Conservation (phyloP, 1,140 invertebrate genomes). For the Magallana angulata region DNA sequence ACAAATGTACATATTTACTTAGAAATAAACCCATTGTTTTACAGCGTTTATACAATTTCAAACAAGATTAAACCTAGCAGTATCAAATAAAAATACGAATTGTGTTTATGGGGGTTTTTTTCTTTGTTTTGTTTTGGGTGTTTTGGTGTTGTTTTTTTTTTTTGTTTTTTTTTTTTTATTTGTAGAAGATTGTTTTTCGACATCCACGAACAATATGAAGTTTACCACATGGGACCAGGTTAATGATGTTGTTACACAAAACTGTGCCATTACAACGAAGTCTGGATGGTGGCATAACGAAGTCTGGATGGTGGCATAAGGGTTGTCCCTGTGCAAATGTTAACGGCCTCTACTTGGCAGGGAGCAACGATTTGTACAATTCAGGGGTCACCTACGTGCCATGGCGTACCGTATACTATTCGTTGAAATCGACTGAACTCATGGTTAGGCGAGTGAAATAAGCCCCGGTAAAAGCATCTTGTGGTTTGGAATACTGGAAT, state of each 20-base stretch:
- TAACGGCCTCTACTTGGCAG: slow-evolving; percentile 21
- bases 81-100: background rate
- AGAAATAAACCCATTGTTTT: background rate
- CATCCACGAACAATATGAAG: background rate
- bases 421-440: background rate
- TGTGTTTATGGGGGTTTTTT: no score
- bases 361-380: background rate
- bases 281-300: slow-evolving; percentile 27
- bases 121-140: no score
- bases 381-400: background rate
- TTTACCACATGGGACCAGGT: slow-evolving; percentile 41
- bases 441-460: slow-evolving; percentile 1
- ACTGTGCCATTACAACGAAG: background rate
- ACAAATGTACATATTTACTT: no score
- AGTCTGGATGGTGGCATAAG: slow-evolving; percentile 32
- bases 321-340: slow-evolving; percentile 24
- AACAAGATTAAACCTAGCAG: no score
- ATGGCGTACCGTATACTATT: background rate
- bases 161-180: background rate
- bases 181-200: background rate
- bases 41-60: no score
- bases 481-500: no score
- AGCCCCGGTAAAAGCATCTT: no score
- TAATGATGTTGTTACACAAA: background rate
- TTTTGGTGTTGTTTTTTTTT: no score